Evolutionary conservation across 2,888 invertebrate genomes (phyloP), one percentile per base, ranked within the genome.

Genomic region (Cerastis leucographa): DNA sequence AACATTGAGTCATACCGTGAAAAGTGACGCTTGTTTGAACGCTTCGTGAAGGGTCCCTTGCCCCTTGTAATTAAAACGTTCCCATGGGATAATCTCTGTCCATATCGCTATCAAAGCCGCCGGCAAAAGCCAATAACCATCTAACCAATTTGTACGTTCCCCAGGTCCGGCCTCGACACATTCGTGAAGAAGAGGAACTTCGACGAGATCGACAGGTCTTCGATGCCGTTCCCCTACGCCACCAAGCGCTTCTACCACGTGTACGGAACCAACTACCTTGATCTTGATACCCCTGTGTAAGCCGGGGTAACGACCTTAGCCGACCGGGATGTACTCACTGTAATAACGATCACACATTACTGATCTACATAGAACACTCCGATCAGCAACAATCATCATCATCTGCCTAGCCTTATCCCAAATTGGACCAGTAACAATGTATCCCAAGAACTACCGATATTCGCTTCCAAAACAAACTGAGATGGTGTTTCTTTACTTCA

Each of bases 131-230:
- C 11, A 51, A n/a, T n/a, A 51, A 35, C n/a, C 40, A 64, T 42
- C 42, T 65, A 65, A 68, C 12, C 11, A 40, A 19, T 29, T 1
- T 51, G 1, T 49, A n/a, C 69, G 12, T 61, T 54, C n/a, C 62
- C 0, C 89, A 95, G 97, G 49, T 95, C 97, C 11, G 96, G 96
- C 51, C 93, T 97, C 89, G 97, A 97, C 87, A 95, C 96, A 71
- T 97, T 94, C 85, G 91, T 95, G 79, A 97, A 96, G 90, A 97
- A 97, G 87, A 93, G 96, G 71, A 97, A 97, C 92, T 97, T 97
- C 88, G 97, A 97, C 89, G 97, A 97, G 91, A 97, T 97, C 89
- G 97, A 97, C 91, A 96, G 97, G 25, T 96, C 97, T 6, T 94
- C 93, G 35, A 93, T 96, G 94, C 94, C 96, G 64, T 96, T 96